Base-by-base conservation (phyloP, 23 tunicate genomes). In the Oikopleura dioica region DNA sequence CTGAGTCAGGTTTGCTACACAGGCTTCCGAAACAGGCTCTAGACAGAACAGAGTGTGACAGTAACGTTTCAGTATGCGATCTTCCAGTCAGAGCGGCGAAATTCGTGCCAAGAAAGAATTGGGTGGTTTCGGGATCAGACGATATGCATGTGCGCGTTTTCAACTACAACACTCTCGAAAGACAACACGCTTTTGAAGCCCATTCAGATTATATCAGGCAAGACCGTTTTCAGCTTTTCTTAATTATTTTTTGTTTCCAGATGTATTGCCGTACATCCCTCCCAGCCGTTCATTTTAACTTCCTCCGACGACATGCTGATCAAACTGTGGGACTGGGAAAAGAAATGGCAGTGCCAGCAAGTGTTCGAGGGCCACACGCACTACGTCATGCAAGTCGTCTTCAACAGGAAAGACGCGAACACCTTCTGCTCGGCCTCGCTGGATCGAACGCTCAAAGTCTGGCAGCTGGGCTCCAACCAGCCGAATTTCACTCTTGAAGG, bases 291-390 rank as follows among this genome's bases (percentile, higher is more conserved):
- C 55, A 75, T 94, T n/a, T 82, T 94, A 1, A 94, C 89, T 12
- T 58, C 72, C 78, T 44, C 82, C 82, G 97, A 94, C 77, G 99
- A 94, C 78, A 94, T 94, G 99, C 76, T 86, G 69, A 94, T 94
- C 44, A 94, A 94, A 37, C 78, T 94, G 21, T 94, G 99, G 99
- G 86, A 94, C 51, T 94, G 99, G 99, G 99, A 94, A 34, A 94
- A 94, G 83, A 94, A 94, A 59, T 94, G 95, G 95, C 36, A 35
- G 38, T 86, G 95, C 79, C 78, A 83, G n/a, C 99, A 94, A 77
- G 84, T 94, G 32, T 94, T 94, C 75, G 99, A 94, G 63, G 99
- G 99, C 67, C 99, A 94, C 83, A 79, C 88, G 38, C 99, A 94
- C 75, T 94, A 94, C 69, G 99, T 94, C 30, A 94, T 94, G 99